Evolutionary conservation across 1,140 invertebrate genomes (phyloP), one percentile per base, ranked within the genome.

Genomic region (Drosophila bifasciata): DNA sequence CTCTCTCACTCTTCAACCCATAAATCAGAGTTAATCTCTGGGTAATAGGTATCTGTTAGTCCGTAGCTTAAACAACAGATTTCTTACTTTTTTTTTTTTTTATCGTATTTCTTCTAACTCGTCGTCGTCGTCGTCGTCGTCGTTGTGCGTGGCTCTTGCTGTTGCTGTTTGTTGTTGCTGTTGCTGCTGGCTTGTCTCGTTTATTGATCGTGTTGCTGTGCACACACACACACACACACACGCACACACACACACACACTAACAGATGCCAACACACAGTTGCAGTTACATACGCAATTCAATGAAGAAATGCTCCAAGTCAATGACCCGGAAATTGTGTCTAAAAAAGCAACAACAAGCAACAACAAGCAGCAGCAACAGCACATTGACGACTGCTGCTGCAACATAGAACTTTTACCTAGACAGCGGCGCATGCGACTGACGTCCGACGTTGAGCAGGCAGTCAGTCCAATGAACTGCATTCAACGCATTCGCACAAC

Each of bases 301-400:
- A 90, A 90, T 90, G 88, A 85, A 90, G 81, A 88, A 88, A 88
- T 88, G 79, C 83, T 76, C 57, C 64, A 88, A 88, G 86, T 90
- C 86, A 90, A 90, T 90, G 86, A 90, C 86, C 86, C 86, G 86
- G 86, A 90, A 90, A 90, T 79, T 90, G 86, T 90, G 86, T 90
- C 86, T 90, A 88, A 90, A 89, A 83, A 90, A 76, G 60, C 76
- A 85, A 73, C 66, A 80, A 75, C 85, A 90, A 76, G 60, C 76
- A 80, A 64, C 66, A 80, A 69, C 85, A 89, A 71, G 28, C 60
- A 55, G 48, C 43, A 64, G 45, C 68, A 83, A 67, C 43, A 61
- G 39, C 58, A 64, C 64, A 83, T 66, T 66, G 56, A 43, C 77
- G 64, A 76, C 77, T 85, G 48, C 61, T 68, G 41, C 77, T 68